Evolutionary conservation across 2,888 invertebrate genomes (phyloP).

Genomic region (Andrena praecox): DNA sequence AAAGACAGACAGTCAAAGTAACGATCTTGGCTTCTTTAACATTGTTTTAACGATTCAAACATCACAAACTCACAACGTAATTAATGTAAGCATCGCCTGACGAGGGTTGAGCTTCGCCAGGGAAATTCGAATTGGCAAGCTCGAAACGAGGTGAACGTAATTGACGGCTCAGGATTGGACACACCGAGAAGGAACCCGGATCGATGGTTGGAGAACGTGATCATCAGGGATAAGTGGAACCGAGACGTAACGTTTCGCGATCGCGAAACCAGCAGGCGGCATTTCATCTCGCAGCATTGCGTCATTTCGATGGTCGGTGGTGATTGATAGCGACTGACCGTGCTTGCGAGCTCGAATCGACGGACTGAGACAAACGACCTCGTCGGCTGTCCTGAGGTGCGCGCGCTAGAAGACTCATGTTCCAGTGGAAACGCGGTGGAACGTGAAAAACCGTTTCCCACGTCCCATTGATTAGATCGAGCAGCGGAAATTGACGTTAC

Average conservation of each 20-base stretch:
- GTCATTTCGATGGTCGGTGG: conserved; percentile 64
- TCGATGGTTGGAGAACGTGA: conserved; percentile 41
- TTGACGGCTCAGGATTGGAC: conserved; percentile 22
- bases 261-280: conserved; percentile 44
- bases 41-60: no score
- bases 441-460: conserved; percentile 12
- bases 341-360: conserved; percentile 49
- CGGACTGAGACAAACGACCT: conserved; percentile 49
- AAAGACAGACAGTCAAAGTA: no score
- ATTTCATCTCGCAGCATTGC: conserved; percentile 57
- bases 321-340: conserved; percentile 61
- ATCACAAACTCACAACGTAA: neutral
- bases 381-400: conserved; percentile 25
- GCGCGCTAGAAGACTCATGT: neutral
- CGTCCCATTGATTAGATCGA: neutral
- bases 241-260: conserved; percentile 58
- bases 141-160: conserved; percentile 14
- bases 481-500: conserved; percentile 1
- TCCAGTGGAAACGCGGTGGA: neutral
- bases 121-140: neutral
- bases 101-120: neutral
- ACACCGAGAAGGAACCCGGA: neutral
- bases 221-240: conserved; percentile 65
- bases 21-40: no score
- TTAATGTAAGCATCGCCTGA: neutral